These are phyloP conservation scores for Drosophila lutescens DNA, from an alignment of 2,888 invertebrate species.

Conservation along the genomic window DNA sequence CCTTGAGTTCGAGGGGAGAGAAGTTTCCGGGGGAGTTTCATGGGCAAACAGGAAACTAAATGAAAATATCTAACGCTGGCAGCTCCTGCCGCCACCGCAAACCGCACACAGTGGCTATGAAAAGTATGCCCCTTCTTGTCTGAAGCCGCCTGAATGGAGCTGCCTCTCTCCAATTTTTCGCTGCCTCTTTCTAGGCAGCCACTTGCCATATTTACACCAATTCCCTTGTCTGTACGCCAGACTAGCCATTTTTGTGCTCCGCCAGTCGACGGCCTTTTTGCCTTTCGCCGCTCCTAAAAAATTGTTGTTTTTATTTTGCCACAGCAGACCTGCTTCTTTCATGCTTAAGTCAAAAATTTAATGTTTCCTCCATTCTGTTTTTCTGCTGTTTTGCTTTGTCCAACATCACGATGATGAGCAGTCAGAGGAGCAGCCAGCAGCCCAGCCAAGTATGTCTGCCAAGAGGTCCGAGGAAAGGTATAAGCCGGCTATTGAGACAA, in stretches of 20 bases:
- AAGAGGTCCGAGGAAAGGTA: conserved; percentile 2
- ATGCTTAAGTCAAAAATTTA: conserved; percentile 63
- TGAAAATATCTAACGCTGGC: conserved; percentile 76
- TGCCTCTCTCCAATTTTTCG: conserved; percentile 9
- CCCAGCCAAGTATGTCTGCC: conserved; percentile 48
- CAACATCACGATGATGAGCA: conserved; percentile 54
- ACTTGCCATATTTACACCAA: conserved; percentile 77
- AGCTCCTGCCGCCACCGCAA: conserved; percentile 40
- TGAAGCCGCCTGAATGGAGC: conserved; percentile 28
- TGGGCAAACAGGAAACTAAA: conserved; percentile 67
- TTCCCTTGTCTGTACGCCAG: conserved; percentile 65
- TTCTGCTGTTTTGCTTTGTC: conserved; percentile 31
- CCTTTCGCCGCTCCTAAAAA: conserved; percentile 7
- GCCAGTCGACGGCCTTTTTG: conserved; percentile 12
- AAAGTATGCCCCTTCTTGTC: conserved; percentile 59
- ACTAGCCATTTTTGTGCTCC: conserved; percentile 57
- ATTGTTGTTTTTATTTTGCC: conserved; percentile 42
- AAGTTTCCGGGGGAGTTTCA: conserved; percentile 14
- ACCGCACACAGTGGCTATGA: conserved; percentile 61
- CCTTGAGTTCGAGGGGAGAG: conserved; percentile 4
- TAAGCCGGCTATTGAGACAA: conserved; percentile 7
- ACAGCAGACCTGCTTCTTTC: conserved; percentile 25
- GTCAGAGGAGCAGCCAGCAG: conserved; percentile 43
- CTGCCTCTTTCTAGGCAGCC: conserved; percentile 47
- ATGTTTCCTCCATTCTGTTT: conserved; percentile 49